Evolutionary conservation across 2,113 vertebrate species (phyloP), one percentile per base, ranked within the genome.

Genomic region (Pseudolaguvia tuberculata): DNA sequence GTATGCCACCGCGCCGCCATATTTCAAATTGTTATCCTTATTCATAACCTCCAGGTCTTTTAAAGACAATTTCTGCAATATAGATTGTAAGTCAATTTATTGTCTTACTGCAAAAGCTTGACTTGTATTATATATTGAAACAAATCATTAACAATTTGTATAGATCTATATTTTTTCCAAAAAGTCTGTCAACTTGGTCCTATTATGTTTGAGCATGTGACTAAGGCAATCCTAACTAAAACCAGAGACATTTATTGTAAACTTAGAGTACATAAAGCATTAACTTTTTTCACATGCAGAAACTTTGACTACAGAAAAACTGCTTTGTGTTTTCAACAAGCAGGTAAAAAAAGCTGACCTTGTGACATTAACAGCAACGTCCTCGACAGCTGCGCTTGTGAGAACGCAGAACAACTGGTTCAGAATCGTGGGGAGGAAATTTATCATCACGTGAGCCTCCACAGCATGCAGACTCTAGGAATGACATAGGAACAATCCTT

Each of bases 351-450:
- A 48, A 42, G 39, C 88, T 89, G 87, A 92, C 97, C 96, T 93
- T 62, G 95, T 98, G 79, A 98, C 96, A 1, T 99, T 99, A 78
- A 99, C 94, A 0, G 95, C 94, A n/a, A 99, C 95, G 6, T 98
- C 97, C 72, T 98, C 96, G 48, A 94, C 94, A 66, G 91, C 90
- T 77, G 94, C 91, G 66, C 92, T 92, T 73, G 94, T 97, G 56
- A 99, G 93, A 79, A 99, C 95, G 66, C 95, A 86, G n/a, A 98
- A 98, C 35, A 99, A 88, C 83, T 98, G 96, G 88, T 99, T 99
- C 52, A 99, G 90, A 77, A 92, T 90, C 68, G 96, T 99, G 76
- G 97, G 97, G 78, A 99, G 87, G 87, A 99, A 99, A 84, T 95
- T 93, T 55, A 98, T 95, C 95, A 99, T 96, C 85, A 97, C 96